Evolutionary conservation across 1,140 invertebrate species (phyloP).

Genomic region (Lucilia sericata): DNA sequence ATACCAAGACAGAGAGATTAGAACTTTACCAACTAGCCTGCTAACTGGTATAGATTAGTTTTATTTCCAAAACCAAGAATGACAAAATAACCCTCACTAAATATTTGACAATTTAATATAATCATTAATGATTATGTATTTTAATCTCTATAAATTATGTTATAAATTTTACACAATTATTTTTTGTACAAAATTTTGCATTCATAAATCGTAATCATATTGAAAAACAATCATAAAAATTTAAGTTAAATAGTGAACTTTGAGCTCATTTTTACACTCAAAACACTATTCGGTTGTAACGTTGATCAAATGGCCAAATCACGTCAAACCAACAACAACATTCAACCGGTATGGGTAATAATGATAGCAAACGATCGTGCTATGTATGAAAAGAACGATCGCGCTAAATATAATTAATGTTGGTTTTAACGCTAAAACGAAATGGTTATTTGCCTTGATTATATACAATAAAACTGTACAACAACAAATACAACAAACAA

Average conservation of each 20-base stretch:
- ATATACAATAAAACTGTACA: conserved; percentile 46
- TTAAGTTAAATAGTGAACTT: background rate
- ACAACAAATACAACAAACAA: background rate
- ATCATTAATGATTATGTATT: too few relatives aligned
- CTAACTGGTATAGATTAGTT: too few relatives aligned
- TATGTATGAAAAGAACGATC: background rate
- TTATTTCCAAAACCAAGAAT: too few relatives aligned
- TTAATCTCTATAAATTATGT: too few relatives aligned
- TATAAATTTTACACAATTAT: too few relatives aligned
- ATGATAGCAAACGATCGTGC: background rate
- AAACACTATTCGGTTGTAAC: background rate
- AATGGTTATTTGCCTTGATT: conserved; percentile 68
- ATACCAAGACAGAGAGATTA: too few relatives aligned
- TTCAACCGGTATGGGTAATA: background rate
- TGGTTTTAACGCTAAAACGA: conserved; percentile 68
- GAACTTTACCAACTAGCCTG: too few relatives aligned
- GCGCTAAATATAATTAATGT: conserved; percentile 66
- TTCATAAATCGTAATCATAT: background rate
- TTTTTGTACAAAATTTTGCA: background rate
- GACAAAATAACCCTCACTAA: too few relatives aligned
- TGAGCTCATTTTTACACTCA: conserved; percentile 7
- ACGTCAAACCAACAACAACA: background rate
- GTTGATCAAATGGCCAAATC: background rate
- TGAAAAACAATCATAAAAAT: conserved; percentile 2
- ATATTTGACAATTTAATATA: too few relatives aligned